Percentiles rank a stretch among this genome's conserved stretches.
Evolutionary conservation across 2,797 vertebrate species (phyloP).

Genomic region (Yasuhikotakia modesta): DNA sequence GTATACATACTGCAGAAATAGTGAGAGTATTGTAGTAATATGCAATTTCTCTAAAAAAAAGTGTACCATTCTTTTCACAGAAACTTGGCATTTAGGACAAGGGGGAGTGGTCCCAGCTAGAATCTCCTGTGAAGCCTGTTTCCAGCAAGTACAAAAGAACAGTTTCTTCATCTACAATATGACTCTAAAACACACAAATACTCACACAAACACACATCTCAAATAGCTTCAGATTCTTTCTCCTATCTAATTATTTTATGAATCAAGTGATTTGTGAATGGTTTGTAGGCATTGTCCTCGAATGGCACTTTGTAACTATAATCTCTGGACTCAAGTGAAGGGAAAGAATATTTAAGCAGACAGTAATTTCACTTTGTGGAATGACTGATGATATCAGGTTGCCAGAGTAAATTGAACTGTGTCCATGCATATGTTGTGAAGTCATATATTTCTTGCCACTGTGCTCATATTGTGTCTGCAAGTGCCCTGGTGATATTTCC

Average conservation of each 20-base stretch:
- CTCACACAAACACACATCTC: conserved; percentile 5
- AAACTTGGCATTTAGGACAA: conserved; percentile 85
- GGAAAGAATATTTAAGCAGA: conserved; percentile 9
- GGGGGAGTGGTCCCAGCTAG: conserved; percentile 85
- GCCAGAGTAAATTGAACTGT: conserved; percentile 15
- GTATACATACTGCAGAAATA: no score
- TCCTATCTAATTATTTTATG: conserved; percentile 8
- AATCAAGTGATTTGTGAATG: conserved; percentile 31
- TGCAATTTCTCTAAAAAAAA: no score
- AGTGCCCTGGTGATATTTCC: conserved; percentile 78
- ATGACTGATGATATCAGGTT: conserved; percentile 27
- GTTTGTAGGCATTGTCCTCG: conserved; percentile 2
- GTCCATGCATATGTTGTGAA: conserved; percentile 25
- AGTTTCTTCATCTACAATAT: conserved; percentile 75
- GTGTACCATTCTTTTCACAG: conserved; percentile 92
- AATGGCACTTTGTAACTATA: conserved; percentile 3
- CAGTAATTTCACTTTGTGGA: conserved; percentile 13
- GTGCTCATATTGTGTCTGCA: conserved; percentile 54
- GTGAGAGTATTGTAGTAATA: no score
- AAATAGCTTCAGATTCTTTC: not conserved
- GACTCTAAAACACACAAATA: conserved; percentile 71
- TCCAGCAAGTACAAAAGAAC: conserved; percentile 85
- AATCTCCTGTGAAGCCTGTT: conserved; percentile 81
- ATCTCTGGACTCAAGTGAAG: not conserved
- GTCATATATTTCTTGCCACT: conserved; percentile 28